Evolutionary conservation across 1,140 invertebrate species (phyloP), one percentile per base, ranked within the genome.

Genomic region (Leptinotarsa lineolata): DNA sequence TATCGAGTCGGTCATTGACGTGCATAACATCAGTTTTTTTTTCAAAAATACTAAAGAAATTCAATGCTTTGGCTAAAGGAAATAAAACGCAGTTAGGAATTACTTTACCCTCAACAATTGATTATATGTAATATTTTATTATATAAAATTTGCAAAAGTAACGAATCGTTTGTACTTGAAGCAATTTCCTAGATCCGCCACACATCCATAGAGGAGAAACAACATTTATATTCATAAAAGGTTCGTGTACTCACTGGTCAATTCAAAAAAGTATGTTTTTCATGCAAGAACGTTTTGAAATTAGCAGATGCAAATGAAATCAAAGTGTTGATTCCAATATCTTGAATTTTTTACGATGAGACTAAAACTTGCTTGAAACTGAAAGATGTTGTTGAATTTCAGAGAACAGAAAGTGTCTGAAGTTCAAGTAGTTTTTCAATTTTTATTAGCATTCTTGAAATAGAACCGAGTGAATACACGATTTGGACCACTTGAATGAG

Each of bases 111-210:
- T 82, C 76, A 83, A 83, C 83, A 81, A 83, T 83, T 79, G 79
- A 77, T 83, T 82, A 80, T 79, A 80, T 80, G 74, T 81, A 76
- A 74, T 77, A 81, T 78, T 78, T 80, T 76, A 76, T 80, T 81
- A 78, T 82, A 83, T 83, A 83, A 83, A 83, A 84, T 84, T 83
- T 83, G 82, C 81, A 83, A 83, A 83, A 83, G 80, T 83, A 83
- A 83, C 80, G 79, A 82, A 82, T 79, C 75, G 81, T 84, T 84
- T 84, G 81, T 84, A 83, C 83, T 83, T 81, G 76, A 84, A 83
- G 81, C 81, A 83, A 81, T 84, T 84, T 81, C 79, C 80, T 83
- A 82, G 73, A 77, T 78, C 74, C 76, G 79, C 82, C 82, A 81
- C 78, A 74, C 78, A 78, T 74, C 79, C 45, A 45, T 24, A 22